phyloP scores from a whole-genome alignment of 2,797 vertebrate genomes.

The Anguilla megastoma region DNA sequence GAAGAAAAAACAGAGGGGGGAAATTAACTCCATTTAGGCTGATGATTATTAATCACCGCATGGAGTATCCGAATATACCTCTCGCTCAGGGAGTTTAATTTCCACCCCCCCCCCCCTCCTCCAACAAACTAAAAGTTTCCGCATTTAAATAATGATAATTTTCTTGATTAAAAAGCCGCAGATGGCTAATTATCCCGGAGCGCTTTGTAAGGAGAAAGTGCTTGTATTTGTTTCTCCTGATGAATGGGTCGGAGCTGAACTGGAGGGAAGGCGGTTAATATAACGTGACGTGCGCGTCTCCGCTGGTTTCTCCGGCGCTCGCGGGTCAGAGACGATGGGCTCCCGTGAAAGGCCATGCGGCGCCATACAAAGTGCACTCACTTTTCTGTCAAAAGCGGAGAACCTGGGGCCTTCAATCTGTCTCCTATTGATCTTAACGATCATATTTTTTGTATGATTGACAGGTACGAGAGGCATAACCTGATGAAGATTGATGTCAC shows the following conservation, averaged over 20 bases:
- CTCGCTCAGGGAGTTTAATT: background rate
- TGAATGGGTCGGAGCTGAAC: background rate
- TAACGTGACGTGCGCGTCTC: background rate
- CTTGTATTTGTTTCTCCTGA: background rate
- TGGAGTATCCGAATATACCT: background rate
- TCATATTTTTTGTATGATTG: background rate
- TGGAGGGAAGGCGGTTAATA: background rate
- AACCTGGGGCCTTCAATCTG: background rate
- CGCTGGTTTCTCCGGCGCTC: background rate
- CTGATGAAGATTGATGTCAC: background rate
- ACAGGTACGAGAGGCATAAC: no score
- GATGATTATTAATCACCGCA: conserved; percentile 4
- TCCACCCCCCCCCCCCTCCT: no score
- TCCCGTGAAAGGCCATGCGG: background rate
- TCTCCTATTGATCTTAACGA: background rate
- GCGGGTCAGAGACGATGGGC: background rate
- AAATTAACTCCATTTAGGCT: background rate
- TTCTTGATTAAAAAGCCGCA: conserved; percentile 55
- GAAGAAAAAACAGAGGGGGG: background rate
- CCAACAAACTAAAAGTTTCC: background rate
- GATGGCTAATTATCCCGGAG: conserved; percentile 53
- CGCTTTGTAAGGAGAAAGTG: background rate
- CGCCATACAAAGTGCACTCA: background rate
- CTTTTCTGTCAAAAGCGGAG: background rate
- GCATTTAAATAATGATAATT: conserved; percentile 37